Evolutionary conservation across 1,140 invertebrate species (phyloP).

Genomic region (Melanaphis sacchari): DNA sequence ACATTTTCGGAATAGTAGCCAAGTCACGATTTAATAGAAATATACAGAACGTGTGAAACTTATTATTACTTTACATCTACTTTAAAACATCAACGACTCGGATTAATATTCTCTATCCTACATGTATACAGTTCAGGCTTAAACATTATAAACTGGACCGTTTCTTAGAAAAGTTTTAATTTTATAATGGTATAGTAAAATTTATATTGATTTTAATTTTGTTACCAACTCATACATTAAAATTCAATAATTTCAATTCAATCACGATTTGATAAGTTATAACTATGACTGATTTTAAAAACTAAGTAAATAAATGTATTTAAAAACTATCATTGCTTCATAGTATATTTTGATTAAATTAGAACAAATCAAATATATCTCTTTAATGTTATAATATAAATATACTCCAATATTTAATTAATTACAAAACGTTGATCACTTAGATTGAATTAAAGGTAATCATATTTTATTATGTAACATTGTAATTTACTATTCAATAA

Average conservation of each 20-base stretch:
- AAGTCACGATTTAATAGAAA: not conserved
- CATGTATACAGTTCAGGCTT: not conserved
- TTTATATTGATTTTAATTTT: not conserved
- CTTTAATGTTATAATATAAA: too few species aligned
- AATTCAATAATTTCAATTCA: not conserved
- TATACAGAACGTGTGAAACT: not conserved
- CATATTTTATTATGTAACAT: too few species aligned
- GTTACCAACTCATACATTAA: not conserved
- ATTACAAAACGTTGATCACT: too few species aligned
- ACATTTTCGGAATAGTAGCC: conserved; percentile 4
- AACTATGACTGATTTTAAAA: not conserved
- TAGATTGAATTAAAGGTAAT: too few species aligned
- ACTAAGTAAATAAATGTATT: too few species aligned
- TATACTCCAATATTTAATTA: too few species aligned
- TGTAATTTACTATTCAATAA: too few species aligned
- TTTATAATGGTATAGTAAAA: not conserved
- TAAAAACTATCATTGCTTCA: too few species aligned
- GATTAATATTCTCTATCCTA: too few species aligned
- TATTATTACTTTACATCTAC: conserved; percentile 10
- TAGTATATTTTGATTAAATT: too few species aligned
- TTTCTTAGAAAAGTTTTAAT: not conserved
- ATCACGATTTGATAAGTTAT: not conserved
- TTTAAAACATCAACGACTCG: not conserved
- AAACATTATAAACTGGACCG: not conserved
- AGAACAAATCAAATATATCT: too few species aligned